Evolutionary conservation across 2,797 vertebrate species (phyloP).

Genomic region (Pyrocephalus nanus): DNA sequence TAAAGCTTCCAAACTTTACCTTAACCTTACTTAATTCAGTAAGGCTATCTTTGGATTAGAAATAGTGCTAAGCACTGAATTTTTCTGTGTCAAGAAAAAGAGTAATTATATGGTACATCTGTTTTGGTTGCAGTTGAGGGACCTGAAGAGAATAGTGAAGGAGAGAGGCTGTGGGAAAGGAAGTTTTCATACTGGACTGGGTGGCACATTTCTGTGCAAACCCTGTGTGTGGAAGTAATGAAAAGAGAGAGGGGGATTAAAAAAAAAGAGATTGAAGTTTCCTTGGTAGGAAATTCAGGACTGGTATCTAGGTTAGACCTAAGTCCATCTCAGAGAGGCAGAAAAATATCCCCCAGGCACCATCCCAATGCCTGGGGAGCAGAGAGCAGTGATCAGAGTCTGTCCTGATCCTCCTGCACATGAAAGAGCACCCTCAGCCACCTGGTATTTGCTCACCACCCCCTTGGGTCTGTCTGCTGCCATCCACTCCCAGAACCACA

Average conservation of each 20-base stretch:
- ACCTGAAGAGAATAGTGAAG: not conserved
- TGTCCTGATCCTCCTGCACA: not conserved
- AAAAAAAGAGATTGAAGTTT: not conserved
- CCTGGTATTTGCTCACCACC: not conserved
- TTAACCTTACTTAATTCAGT: not conserved
- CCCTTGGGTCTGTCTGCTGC: not conserved
- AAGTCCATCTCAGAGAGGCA: not conserved
- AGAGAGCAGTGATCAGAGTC: not conserved
- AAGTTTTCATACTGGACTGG: not conserved
- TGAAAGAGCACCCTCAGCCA: not conserved
- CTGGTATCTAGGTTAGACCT: not conserved
- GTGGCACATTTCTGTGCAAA: not conserved
- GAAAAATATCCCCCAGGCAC: not conserved
- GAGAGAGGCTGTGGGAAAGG: not conserved
- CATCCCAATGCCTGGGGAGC: not conserved
- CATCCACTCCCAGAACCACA: rapidly evolving
- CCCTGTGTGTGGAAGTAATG: not conserved
- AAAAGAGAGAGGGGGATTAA: not conserved
- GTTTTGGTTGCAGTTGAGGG: not conserved
- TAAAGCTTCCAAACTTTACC: not conserved
- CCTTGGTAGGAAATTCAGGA: not conserved
- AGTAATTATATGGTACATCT: not conserved
- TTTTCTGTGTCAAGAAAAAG: not conserved
- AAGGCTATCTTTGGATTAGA: not conserved
- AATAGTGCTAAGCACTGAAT: not conserved